Evolutionary conservation across 2,113 vertebrate species (phyloP).

Genomic region (Eolophus roseicapilla): DNA sequence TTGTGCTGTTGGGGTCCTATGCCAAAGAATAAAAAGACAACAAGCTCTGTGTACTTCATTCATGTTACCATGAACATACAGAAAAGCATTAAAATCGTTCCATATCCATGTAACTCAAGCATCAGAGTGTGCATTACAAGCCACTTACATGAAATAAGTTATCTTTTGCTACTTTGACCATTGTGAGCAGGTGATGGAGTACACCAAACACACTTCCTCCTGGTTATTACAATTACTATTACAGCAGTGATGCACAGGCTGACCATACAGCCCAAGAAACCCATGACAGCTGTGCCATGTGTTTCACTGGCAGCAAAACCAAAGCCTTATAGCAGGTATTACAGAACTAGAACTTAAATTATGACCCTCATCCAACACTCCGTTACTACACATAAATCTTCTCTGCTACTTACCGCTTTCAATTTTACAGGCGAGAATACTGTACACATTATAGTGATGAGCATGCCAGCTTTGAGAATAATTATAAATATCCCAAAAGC

Average conservation of each 20-base stretch:
- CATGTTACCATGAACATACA: not conserved
- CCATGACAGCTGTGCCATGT: not conserved
- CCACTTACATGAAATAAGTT: not conserved
- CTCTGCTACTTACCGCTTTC: slow-evolving; percentile 81
- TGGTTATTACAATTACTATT: not conserved
- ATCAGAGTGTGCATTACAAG: not conserved
- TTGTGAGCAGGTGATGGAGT: not conserved
- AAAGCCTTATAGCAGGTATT: not conserved
- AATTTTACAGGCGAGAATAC: slow-evolving; percentile 90
- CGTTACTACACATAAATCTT: not conserved
- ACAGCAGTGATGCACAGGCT: not conserved
- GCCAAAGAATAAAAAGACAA: not conserved
- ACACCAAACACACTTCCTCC: not conserved
- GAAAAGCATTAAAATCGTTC: not conserved
- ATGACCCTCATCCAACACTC: not conserved
- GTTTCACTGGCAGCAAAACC: not conserved
- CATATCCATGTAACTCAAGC: not conserved
- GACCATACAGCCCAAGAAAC: not conserved
- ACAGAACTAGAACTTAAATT: not conserved
- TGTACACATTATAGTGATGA: slow-evolving; percentile 77
- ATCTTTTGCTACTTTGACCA: not conserved
- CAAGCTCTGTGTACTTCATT: not conserved
- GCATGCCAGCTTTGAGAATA: slow-evolving; percentile 37
- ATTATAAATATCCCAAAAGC: slow-evolving; percentile 82
- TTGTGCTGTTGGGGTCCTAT: slow-evolving; percentile 67